Percentiles rank a stretch among this genome's conserved stretches.
phyloP scores from a whole-genome alignment of 1,140 invertebrate species.

The Condylostylus longicornis region DNA sequence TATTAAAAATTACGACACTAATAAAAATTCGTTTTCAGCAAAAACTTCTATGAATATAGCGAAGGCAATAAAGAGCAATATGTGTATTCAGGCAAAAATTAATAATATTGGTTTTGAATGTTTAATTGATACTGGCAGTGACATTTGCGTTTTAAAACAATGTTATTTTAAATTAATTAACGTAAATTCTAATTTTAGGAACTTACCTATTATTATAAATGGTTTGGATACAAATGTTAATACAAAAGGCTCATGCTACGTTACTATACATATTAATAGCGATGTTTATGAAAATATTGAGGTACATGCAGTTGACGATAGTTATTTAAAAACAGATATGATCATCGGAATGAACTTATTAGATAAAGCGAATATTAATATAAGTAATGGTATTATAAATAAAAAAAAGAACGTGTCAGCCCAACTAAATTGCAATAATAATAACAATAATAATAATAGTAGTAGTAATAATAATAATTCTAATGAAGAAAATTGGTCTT shows the following conservation, averaged over 20 bases:
- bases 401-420: neutral
- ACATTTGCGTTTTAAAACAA: neutral
- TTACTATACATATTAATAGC: neutral
- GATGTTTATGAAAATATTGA: neutral
- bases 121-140: constrained; percentile 1
- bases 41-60: neutral
- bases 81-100: neutral
- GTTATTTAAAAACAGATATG: neutral
- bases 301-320: neutral
- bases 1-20: neutral
- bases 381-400: neutral
- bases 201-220: neutral
- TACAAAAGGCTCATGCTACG: neutral
- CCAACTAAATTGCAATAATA: neutral
- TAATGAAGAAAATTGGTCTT: neutral
- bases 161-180: neutral
- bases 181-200: neutral
- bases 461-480: neutral
- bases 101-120: neutral
- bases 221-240: neutral
- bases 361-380: neutral
- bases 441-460: no score
- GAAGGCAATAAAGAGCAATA: neutral
- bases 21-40: neutral
- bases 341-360: constrained; percentile 1